Percentiles rank a stretch among this genome's conserved stretches.
These are phyloP conservation scores for Bombylius major DNA, from an alignment of 2,888 invertebrate species.

Conservation along the genomic window DNA sequence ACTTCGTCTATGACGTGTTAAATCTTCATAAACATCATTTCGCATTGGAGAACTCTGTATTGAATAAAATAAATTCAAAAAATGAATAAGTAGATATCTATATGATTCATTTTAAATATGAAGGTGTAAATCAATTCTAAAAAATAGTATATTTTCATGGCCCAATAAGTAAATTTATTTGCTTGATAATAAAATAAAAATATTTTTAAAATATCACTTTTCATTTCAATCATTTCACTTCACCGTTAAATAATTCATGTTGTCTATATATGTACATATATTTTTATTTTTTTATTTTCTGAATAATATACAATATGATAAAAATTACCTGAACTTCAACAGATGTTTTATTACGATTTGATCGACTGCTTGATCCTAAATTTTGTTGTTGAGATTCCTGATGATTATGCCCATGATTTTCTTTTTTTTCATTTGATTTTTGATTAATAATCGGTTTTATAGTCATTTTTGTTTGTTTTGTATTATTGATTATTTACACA, in stretches of 20 bases:
- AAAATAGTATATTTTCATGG: too few species aligned
- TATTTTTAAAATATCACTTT: too few species aligned
- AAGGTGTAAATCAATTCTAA: too few species aligned
- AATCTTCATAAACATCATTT: slow-evolving; percentile 31
- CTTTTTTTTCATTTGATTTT: slow-evolving; percentile 22
- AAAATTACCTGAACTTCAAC: slow-evolving; percentile 9
- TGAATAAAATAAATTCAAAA: neutral
- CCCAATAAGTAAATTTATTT: too few species aligned
- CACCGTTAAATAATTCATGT: too few species aligned
- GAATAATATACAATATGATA: neutral
- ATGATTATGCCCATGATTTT: slow-evolving; percentile 19
- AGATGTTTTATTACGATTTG: slow-evolving; percentile 18
- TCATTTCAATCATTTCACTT: too few species aligned
- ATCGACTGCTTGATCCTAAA: slow-evolving; percentile 15
- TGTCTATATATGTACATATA: too few species aligned
- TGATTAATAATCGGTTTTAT: slow-evolving; percentile 32
- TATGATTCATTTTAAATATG: neutral
- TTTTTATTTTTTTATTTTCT: too few species aligned
- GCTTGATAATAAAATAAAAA: too few species aligned
- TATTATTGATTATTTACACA: too few species aligned
- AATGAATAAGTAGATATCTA: neutral
- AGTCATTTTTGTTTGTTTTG: slow-evolving; percentile 27
- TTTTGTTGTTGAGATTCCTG: slow-evolving; percentile 15
- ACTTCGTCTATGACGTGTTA: slow-evolving; percentile 32
- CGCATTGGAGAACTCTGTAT: slow-evolving; percentile 32